Base-by-base conservation (phyloP, 2,797 vertebrate genomes). In the Onychomys torridus region DNA sequence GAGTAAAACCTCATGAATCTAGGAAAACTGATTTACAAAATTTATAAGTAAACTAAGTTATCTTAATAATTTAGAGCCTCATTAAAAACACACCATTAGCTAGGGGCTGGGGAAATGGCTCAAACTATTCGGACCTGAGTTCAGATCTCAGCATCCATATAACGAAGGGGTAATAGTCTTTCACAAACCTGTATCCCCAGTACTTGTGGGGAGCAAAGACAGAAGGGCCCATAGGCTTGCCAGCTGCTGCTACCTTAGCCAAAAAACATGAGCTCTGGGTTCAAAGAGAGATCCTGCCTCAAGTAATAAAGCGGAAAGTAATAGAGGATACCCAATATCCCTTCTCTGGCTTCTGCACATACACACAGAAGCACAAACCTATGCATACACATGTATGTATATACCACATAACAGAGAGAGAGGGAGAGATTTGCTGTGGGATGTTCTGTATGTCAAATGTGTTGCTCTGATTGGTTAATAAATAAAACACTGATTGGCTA, bases 41-140 rank as follows among this genome's bases (percentile, higher is more conserved):
- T 78, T 91, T 73, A 91, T 85, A 95, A 86, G 59, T 77, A 91
- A 77, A 63, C 61, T 43, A 46, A 40, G 59, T 86, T 63, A 40
- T 63, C 12, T 89, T 65, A 75, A 77, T 57, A 59, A 88, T 71
- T 79, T 81, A 89, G 79, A 52, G 65, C 27, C 65, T 63, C 37
- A 49, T 37, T 32, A 43, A 32, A 34, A 92, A 93, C 55, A 83
- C 16, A 63, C n/a, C n/a, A n/a, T 29, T 4, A 40, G 61, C 17
- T 25, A 16, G 29, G 17, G 43, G 32, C 40, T 67, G 61, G 59
- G 7, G n/a, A 85, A 49, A 67, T 34, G 61, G 11, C 29, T n/a
- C 11, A 46, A 34, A 67, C 43, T 49, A 23, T 85, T 21, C 12
- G 2, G 61, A 67, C 29, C 61, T 34, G 61, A 40, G 40, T 46